Evolutionary conservation across 1,140 invertebrate genomes (phyloP).

Genomic region (Drosophila virilis): DNA sequence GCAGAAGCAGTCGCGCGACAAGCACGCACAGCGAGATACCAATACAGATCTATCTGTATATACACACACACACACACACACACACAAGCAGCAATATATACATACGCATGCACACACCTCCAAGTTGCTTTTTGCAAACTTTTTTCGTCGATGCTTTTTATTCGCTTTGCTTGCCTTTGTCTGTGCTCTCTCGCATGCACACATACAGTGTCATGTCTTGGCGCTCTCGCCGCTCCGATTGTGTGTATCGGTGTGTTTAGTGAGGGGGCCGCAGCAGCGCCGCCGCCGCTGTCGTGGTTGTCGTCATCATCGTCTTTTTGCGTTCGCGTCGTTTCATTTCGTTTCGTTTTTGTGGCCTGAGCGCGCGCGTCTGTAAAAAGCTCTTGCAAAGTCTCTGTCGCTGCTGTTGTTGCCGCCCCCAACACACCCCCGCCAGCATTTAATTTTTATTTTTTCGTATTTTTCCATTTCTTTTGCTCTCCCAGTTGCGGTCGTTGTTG

Average conservation of each 20-base stretch:
- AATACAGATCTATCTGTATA: background rate
- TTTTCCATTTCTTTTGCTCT: conserved; percentile 54
- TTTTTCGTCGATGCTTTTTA: conserved; percentile 61
- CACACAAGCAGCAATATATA: conserved; percentile 21
- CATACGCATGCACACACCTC: conserved; percentile 49
- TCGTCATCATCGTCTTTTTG: conserved; percentile 62
- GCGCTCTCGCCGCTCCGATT: conserved; percentile 44
- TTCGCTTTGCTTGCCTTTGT: conserved; percentile 58
- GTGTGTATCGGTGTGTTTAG: conserved; percentile 22
- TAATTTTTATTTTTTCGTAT: conserved; percentile 10
- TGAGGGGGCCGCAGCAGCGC: conserved; percentile 30
- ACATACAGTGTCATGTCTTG: conserved; percentile 42
- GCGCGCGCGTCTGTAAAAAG: conserved; percentile 72
- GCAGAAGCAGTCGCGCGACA: conserved; percentile 62
- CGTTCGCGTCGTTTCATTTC: conserved; percentile 65
- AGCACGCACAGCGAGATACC: conserved; percentile 50
- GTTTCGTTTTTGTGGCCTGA: conserved; percentile 67
- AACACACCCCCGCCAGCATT: conserved; percentile 22
- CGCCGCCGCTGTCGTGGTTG: conserved; percentile 14
- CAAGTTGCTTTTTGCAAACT: conserved; percentile 68
- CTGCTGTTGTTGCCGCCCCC: conserved; percentile 54
- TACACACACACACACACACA: background rate
- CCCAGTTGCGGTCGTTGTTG: conserved; percentile 46
- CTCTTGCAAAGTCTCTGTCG: conserved; percentile 56
- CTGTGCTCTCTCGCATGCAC: conserved; percentile 39